A percentile compares a stretch with the other conserved stretches of the same genome.
These are phyloP conservation scores for Tachyglossus aculeatus DNA, from an alignment of 2,797 vertebrate species.

Conservation along the genomic window DNA sequence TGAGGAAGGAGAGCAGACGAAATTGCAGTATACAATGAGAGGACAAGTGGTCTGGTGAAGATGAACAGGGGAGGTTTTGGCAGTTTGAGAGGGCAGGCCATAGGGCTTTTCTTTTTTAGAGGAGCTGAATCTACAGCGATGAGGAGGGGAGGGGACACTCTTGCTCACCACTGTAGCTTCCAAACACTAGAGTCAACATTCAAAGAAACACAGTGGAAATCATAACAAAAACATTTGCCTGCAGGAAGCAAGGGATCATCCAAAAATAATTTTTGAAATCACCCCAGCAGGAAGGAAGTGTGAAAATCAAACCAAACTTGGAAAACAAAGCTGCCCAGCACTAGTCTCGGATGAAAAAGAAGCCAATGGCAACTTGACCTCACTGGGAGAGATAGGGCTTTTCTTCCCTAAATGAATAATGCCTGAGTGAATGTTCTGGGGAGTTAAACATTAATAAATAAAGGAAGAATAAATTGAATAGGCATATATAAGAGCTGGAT, in stretches of 20 bases:
- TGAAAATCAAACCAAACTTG: neutral
- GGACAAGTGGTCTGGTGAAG: no score
- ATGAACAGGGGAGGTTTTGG: no score
- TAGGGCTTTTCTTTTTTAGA: no score
- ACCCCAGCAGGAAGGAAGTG: neutral
- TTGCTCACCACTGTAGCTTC: neutral
- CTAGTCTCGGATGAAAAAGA: constrained; percentile 29
- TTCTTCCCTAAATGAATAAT: no score
- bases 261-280: constrained; percentile 32
- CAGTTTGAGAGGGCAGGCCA: no score
- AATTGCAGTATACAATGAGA: no score
- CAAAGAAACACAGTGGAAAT: constrained; percentile 27
- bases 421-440: no score
- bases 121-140: no score
- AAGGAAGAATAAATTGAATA: neutral
- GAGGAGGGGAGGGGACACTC: no score
- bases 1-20: no score
- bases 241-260: constrained; percentile 41
- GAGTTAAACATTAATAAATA: no score
- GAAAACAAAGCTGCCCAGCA: constrained; percentile 32
- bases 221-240: constrained; percentile 39
- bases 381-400: neutral
- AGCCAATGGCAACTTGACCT: neutral
- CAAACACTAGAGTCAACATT: constrained; percentile 30
- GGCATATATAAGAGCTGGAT: neutral